A percentile compares a stretch with the other conserved stretches of the same genome.
Evolutionary conservation across 2,113 vertebrate genomes (phyloP).

Genomic region (Pygathrix nemaeus): DNA sequence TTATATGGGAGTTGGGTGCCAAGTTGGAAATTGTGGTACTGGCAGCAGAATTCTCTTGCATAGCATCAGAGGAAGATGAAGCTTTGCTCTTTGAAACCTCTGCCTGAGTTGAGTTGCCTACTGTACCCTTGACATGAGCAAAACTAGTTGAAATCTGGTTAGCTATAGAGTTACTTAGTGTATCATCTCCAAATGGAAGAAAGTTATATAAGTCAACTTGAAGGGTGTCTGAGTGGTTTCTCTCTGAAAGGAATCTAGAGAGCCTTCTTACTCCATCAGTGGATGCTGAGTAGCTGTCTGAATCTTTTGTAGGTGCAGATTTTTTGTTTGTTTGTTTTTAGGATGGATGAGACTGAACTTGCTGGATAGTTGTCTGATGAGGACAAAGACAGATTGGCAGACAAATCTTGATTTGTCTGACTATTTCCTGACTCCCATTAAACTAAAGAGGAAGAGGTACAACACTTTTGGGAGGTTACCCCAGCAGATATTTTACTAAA

Average conservation of each 20-base stretch:
- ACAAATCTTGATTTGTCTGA: slow-evolving; percentile 5
- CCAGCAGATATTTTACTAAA: not conserved
- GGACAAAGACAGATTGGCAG: not conserved
- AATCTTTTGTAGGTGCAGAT: not conserved
- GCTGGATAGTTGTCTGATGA: not conserved
- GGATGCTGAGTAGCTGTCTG: not conserved
- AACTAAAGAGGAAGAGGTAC: slow-evolving; percentile 63
- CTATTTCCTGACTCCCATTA: slow-evolving; percentile 56
- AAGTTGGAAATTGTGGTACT: not conserved
- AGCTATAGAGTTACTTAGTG: not conserved
- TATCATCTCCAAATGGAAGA: not conserved
- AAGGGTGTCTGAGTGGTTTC: not conserved
- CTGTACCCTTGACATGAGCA: not conserved
- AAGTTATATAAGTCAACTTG: not conserved
- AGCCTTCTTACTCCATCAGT: not conserved
- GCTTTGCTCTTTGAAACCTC: not conserved
- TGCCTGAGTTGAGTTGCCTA: not conserved
- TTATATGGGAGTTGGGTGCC: not conserved
- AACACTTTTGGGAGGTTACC: slow-evolving; percentile 9
- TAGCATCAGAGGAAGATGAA: not conserved
- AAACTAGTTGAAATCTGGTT: not conserved
- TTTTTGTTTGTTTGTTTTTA: not conserved
- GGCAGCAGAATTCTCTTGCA: not conserved
- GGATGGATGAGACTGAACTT: not conserved
- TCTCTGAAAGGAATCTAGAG: slow-evolving; percentile 22